Conservation (phyloP, 2,888 invertebrate genomes). For the Steromphala cineraria region DNA sequence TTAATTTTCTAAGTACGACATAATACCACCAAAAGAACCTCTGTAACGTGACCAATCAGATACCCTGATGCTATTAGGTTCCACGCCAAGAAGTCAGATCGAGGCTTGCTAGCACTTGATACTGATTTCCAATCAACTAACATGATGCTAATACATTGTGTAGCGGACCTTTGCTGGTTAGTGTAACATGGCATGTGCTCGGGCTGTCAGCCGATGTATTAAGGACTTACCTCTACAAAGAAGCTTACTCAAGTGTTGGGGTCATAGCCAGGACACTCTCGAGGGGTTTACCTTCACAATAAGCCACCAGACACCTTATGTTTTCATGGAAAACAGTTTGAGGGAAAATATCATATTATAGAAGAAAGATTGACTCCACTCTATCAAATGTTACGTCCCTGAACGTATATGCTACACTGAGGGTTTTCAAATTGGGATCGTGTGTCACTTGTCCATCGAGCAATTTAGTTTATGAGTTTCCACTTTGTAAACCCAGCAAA, state of each 20-base stretch:
- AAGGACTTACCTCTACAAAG: slow-evolving; percentile 12
- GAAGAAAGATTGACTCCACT: slow-evolving; percentile 19
- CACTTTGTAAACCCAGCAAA: not conserved
- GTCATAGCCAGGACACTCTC: slow-evolving; percentile 1
- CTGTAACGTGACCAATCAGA: not conserved
- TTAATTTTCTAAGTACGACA: too few relatives aligned
- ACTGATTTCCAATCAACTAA: slow-evolving; percentile 16
- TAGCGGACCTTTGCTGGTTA: not conserved
- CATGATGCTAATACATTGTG: slow-evolving; percentile 2
- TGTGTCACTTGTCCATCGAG: not conserved
- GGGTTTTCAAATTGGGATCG: not conserved
- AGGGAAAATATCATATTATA: slow-evolving; percentile 18
- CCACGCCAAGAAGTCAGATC: not conserved
- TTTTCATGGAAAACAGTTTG: slow-evolving; percentile 20
- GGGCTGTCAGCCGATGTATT: not conserved
- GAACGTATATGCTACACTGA: not conserved
- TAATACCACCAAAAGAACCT: too few relatives aligned
- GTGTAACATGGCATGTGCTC: slow-evolving; percentile 3
- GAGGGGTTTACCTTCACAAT: slow-evolving; percentile 9
- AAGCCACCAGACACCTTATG: slow-evolving; percentile 10
- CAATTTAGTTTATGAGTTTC: slow-evolving; percentile 3
- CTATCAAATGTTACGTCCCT: not conserved
- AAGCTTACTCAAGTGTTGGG: slow-evolving; percentile 6
- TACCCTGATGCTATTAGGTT: not conserved
- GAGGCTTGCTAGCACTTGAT: not conserved